Percentiles rank a stretch among this genome's conserved stretches.
Conservation (phyloP, 1,140 invertebrate genomes). For the Anagrus nilaparvatae region DNA sequence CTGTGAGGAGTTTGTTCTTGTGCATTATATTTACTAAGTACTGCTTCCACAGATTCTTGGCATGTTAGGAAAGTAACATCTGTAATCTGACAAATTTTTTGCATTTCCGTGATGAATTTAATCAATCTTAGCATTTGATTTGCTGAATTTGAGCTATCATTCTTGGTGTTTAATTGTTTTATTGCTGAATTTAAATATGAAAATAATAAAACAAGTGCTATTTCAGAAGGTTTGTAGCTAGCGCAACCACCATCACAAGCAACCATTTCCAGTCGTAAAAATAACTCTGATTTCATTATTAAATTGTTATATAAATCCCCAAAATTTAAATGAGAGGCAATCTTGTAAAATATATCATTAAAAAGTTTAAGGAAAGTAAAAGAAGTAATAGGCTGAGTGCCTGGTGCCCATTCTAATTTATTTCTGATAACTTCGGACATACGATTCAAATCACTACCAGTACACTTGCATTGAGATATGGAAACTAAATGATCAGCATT, state of each 20-base stretch:
- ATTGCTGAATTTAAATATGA: slow-evolving; percentile 49
- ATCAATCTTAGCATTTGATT: slow-evolving; percentile 42
- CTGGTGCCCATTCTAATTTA: slow-evolving; percentile 55
- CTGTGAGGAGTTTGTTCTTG: slow-evolving; percentile 57
- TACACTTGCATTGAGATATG: slow-evolving; percentile 63
- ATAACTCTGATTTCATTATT: slow-evolving; percentile 46
- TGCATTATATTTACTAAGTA: slow-evolving; percentile 59
- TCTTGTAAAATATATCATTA: slow-evolving; percentile 46
- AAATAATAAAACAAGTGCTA: slow-evolving; percentile 61
- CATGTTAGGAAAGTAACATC: slow-evolving; percentile 51
- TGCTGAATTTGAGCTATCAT: slow-evolving; percentile 17
- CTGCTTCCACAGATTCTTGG: slow-evolving; percentile 47
- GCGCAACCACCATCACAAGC: slow-evolving; percentile 59
- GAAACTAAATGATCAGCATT: slow-evolving; percentile 42
- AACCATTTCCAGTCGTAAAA: slow-evolving; percentile 59
- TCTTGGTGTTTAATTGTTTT: slow-evolving; percentile 25
- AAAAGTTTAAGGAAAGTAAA: slow-evolving; percentile 58
- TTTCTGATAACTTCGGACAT: slow-evolving; percentile 62
- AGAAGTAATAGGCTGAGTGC: slow-evolving; percentile 48
- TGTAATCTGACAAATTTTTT: slow-evolving; percentile 55
- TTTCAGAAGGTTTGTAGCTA: slow-evolving; percentile 52
- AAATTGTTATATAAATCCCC: slow-evolving; percentile 38
- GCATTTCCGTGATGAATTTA: slow-evolving; percentile 48
- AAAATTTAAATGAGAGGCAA: slow-evolving; percentile 41
- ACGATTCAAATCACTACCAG: slow-evolving; percentile 57